Evolutionary conservation across 23 tunicate genomes (phyloP).

Genomic region (Styela clava): DNA sequence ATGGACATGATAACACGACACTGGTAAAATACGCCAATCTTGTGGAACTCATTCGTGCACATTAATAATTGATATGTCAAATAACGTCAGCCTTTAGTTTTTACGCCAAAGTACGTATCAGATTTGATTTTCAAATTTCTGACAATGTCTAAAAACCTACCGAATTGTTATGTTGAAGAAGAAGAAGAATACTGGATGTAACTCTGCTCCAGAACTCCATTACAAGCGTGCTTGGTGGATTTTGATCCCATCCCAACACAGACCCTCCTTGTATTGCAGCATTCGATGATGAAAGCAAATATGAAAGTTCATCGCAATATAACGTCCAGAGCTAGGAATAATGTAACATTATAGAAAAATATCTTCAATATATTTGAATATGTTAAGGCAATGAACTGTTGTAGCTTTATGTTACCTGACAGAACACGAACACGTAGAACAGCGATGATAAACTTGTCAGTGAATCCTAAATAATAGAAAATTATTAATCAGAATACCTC

Average conservation of each 20-base stretch:
- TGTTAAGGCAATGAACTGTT: too few species aligned
- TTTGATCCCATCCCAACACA: constrained; percentile 23
- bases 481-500: neutral
- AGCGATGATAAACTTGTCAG: constrained; percentile 29
- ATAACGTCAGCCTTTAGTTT: too few species aligned
- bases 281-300: constrained; percentile 23
- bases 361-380: neutral
- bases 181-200: constrained; percentile 62
- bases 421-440: constrained; percentile 57
- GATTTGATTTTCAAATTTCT: too few species aligned
- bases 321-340: constrained; percentile 74
- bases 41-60: too few species aligned
- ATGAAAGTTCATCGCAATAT: constrained; percentile 76
- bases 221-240: constrained; percentile 16
- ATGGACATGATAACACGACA: too few species aligned
- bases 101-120: too few species aligned
- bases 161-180: constrained; percentile 37
- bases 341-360: neutral
- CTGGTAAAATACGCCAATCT: too few species aligned
- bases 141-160: too few species aligned
- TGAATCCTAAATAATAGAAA: constrained; percentile 13
- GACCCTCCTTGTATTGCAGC: neutral
- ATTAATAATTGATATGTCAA: too few species aligned
- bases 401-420: constrained; percentile 80
- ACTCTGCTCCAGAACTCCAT: constrained; percentile 80